Percentiles rank a stretch among this genome's conserved stretches.
These are phyloP conservation scores for Sinodicranocentrus sp. DNA, from an alignment of 2,888 invertebrate genomes.

Conservation along the genomic window DNA sequence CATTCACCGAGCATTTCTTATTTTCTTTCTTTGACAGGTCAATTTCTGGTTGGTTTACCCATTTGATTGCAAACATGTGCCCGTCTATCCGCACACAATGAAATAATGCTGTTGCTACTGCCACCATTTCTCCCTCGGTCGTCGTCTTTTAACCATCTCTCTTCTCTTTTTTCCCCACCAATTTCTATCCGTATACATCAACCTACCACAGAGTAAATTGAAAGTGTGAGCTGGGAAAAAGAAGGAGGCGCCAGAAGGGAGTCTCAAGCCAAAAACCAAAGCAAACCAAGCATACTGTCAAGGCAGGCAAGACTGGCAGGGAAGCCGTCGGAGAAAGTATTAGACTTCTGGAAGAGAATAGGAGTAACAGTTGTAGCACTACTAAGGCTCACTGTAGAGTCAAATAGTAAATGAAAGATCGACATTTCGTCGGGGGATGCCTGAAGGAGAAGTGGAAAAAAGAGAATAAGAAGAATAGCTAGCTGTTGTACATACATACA, in stretches of 20 bases:
- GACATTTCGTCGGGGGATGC: conserved; percentile 63
- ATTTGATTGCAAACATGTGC: conserved; percentile 54
- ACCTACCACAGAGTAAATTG: conserved; percentile 59
- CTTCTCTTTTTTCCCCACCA: conserved; percentile 34
- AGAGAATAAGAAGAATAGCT: conserved; percentile 36
- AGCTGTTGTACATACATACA: too few species aligned
- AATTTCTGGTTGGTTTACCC: conserved; percentile 67
- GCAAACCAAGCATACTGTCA: conserved; percentile 57
- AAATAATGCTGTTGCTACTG: conserved; percentile 41
- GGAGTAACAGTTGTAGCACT: conserved; percentile 43
- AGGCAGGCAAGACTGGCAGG: conserved; percentile 8
- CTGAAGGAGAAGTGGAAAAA: conserved; percentile 52
- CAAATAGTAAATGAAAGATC: conserved; percentile 55
- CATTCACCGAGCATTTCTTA: conserved; percentile 48
- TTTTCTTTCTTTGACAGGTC: conserved; percentile 66
- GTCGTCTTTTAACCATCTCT: conserved; percentile 11
- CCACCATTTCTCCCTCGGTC: conserved; percentile 17
- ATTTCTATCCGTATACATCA: conserved; percentile 46
- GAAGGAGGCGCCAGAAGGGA: conserved; percentile 61
- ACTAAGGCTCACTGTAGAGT: neutral
- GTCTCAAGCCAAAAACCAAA: conserved; percentile 62
- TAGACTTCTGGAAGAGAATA: conserved; percentile 25
- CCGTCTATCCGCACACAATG: conserved; percentile 12
- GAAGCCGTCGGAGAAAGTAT: conserved; percentile 27
- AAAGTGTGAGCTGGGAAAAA: conserved; percentile 59